phyloP scores from a whole-genome alignment of 2,888 invertebrate species.

The Mantis religiosa region DNA sequence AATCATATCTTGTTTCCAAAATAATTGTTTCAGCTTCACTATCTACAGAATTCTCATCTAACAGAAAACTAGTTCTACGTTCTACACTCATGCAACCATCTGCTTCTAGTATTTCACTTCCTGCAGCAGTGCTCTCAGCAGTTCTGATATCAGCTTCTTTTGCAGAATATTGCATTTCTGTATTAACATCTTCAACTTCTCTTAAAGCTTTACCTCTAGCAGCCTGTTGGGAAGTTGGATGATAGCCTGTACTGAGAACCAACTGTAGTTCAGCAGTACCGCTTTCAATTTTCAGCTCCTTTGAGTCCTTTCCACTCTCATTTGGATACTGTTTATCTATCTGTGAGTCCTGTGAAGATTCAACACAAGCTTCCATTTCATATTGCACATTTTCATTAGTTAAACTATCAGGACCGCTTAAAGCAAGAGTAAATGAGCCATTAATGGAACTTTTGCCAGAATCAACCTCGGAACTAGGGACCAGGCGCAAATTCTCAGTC shows the following conservation, averaged over 20 bases:
- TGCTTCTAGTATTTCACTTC: not conserved
- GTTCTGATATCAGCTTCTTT: not conserved
- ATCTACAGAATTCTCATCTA: not conserved
- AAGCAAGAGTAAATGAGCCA: conserved; percentile 16
- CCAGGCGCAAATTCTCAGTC: conserved; percentile 21
- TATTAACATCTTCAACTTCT: not conserved
- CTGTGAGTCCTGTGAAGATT: not conserved
- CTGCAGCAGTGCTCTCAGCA: not conserved
- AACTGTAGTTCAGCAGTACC: not conserved
- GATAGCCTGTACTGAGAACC: not conserved
- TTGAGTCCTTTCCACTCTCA: not conserved
- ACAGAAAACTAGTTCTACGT: not conserved
- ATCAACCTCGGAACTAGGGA: conserved; percentile 20
- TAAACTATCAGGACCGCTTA: conserved; percentile 12
- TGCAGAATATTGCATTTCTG: not conserved
- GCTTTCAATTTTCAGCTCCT: not conserved
- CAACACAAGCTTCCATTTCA: not conserved
- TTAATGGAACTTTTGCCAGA: conserved; percentile 7
- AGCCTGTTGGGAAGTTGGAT: not conserved
- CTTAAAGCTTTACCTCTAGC: not conserved
- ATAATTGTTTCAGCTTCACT: too few species aligned
- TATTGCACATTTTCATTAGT: not conserved
- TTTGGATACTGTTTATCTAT: not conserved
- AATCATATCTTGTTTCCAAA: too few species aligned
- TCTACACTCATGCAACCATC: not conserved